Evolutionary conservation across 2,113 vertebrate species (phyloP), one percentile per base, ranked within the genome.

Genomic region (Etheostoma spectabile): DNA sequence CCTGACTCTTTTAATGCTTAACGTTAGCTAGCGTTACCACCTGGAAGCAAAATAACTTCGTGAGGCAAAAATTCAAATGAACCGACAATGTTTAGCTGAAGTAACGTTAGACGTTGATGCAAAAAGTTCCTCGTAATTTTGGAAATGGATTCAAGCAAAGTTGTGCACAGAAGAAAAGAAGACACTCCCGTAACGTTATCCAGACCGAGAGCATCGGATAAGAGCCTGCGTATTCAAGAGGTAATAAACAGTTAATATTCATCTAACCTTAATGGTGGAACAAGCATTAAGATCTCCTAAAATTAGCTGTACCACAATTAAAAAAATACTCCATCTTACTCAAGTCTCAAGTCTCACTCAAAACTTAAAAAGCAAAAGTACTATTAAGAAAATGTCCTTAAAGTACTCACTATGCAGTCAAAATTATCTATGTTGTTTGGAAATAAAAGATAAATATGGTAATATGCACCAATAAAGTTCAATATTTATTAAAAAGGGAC

Each of bases 91-190:
- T 55, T 46, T 42, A 30, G 4, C 30, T 30, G 2, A 68, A 52
- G 22, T 64, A 42, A 11, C 38, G 38, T 42, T 42, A 5, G 46
- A 53, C 53, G 19, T 55, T 59, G 30, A 80, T 45, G 16, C 5
- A 6, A 57, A 27, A 72, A 52, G 21, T 69, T 70, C 24, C 7
- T 11, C 13, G 2, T 52, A 1, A 15, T 38, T 73, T 75, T 48
- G 14, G 45, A 76, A 55, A 93, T 90, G 91, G 90, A 90, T 89
- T 85, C 69, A 74, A 66, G 51, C 5, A 88, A 84, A 87, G 22
- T 69, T 65, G 0, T 78, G 2, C 78, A 69, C n/a, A 86, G 65
- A 66, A 81, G 55, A 70, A 92, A 86, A 60, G 82, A 72, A 30
- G 80, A 67, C 6, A 33, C 83, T 22, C 82, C 86, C 15, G 53